Percentiles rank a stretch among this genome's conserved stretches.
Evolutionary conservation across 1,140 invertebrate genomes (phyloP).

Genomic region (Brachionus plicatilis): DNA sequence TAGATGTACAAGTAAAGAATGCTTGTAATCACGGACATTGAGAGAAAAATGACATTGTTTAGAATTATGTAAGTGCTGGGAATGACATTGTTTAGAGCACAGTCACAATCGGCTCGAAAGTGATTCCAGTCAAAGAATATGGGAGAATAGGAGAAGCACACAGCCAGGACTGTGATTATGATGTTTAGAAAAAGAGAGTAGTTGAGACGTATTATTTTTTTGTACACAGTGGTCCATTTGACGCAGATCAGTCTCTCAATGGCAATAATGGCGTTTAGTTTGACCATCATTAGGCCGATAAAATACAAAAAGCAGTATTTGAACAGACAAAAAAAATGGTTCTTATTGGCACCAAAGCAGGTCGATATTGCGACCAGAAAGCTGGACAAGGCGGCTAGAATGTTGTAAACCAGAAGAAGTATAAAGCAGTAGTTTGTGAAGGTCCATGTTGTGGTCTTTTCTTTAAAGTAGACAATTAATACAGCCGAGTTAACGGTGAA

Average conservation of each 20-base stretch:
- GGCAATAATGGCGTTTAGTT: background rate
- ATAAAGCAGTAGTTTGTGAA: conserved; percentile 23
- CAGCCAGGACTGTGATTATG: background rate
- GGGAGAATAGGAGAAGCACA: background rate
- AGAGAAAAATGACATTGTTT: conserved; percentile 1
- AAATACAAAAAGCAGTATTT: conserved; percentile 22
- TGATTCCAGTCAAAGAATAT: background rate
- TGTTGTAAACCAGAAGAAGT: background rate
- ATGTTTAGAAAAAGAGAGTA: background rate
- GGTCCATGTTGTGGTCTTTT: background rate
- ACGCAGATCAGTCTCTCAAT: conserved; percentile 7
- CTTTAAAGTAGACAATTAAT: conserved; percentile 2
- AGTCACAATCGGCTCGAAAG: background rate
- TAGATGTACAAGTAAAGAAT: conserved; percentile 8
- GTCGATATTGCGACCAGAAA: background rate
- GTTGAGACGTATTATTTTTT: background rate
- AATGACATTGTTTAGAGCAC: background rate
- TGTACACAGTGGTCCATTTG: background rate
- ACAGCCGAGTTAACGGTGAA: background rate
- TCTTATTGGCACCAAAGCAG: background rate
- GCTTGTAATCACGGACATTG: background rate
- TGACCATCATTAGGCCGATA: conserved; percentile 20
- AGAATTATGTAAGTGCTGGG: background rate
- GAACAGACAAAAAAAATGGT: background rate
- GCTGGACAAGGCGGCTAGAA: background rate